Evolutionary conservation across 2,797 vertebrate species (phyloP).

Genomic region (Phoeniculus purpureus): DNA sequence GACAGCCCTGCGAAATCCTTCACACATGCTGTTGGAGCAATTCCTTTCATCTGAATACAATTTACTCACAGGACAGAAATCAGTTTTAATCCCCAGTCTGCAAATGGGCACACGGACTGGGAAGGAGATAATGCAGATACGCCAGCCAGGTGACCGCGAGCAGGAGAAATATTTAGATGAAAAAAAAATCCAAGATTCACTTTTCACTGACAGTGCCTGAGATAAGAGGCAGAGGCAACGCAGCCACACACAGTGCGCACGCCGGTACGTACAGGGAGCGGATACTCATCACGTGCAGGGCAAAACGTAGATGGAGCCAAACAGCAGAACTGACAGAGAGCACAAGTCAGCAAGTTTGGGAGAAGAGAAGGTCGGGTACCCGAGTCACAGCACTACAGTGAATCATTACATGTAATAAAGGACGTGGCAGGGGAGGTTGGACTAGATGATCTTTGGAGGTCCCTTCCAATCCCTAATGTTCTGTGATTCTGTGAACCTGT

Average conservation of each 20-base stretch:
- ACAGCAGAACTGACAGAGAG: neutral
- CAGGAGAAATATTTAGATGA: neutral
- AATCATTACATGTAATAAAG: neutral
- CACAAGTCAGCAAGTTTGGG: neutral
- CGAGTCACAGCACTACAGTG: neutral
- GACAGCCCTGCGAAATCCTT: neutral
- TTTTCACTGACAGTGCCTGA: neutral
- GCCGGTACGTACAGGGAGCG: neutral
- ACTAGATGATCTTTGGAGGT: no score
- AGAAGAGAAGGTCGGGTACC: neutral
- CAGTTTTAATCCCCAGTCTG: constrained; percentile 22
- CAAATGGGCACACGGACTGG: neutral
- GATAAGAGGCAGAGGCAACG: neutral
- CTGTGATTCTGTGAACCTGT: no score
- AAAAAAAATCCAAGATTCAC: neutral
- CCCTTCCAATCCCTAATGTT: no score
- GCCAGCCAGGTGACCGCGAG: neutral
- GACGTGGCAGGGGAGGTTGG: neutral
- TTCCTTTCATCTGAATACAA: neutral
- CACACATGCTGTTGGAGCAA: neutral
- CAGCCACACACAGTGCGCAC: neutral
- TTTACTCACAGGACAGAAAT: constrained; percentile 41
- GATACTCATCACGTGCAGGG: neutral
- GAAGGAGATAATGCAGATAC: neutral
- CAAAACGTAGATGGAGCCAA: neutral